Base-by-base conservation (phyloP, 2,797 vertebrate species). In the Sandelia bainsii region DNA sequence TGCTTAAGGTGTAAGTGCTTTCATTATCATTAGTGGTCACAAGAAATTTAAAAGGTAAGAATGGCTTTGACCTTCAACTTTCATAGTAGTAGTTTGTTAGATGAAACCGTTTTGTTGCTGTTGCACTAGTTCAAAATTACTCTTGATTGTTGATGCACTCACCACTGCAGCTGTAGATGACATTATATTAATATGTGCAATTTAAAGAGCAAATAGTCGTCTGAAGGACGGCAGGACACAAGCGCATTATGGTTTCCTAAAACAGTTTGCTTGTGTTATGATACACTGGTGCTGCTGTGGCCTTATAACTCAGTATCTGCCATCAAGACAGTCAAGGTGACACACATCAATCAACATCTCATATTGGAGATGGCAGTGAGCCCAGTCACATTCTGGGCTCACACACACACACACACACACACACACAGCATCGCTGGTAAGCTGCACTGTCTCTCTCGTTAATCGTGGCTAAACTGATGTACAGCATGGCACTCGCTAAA, bases 321-420 rank as follows among this genome's bases (percentile, higher is more conserved):
- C 69, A 73, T 37, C 45, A 64, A 12, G 7, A 45, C 16, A 68
- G 17, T 64, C 83, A 77, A 81, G 78, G 81, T 83, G 83, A 85
- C 83, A 81, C 72, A 70, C 71, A 83, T 83, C 76, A 37, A 68
- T 81, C 70, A 75, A 27, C 63, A 58, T 50, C 29, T 75, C 45
- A 50, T 62, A 58, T 58, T 25, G 16, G 53, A 34, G 27, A 64
- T 69, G 80, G 64, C 72, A 66, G 32, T n/a, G 0, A 14, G 52
- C 70, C 56, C 50, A 63, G 48, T 6, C 69, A 59, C 20, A 54
- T 5, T 16, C 60, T 37, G 51, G 39, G 25, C 37, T 46, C 54
- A 63, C 40, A 46, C 34, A 57, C 39, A 34, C 44, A 62, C 37
- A 16, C 42, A 7, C 8, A 32, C 29, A 32, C 29, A 32, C 29